Conservation (phyloP, 2,888 invertebrate genomes). For the Folsomia manolachei region DNA sequence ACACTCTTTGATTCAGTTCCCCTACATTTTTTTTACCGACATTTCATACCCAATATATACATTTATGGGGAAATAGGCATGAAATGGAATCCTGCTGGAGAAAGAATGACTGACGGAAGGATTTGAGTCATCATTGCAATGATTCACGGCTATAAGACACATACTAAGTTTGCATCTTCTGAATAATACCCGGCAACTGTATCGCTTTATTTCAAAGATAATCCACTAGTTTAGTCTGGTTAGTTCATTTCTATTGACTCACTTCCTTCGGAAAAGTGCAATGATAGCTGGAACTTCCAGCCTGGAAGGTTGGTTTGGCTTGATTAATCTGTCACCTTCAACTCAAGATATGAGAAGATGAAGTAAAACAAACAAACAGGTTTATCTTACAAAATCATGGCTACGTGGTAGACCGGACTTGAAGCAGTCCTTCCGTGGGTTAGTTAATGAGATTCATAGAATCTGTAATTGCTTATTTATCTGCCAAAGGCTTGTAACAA, state of each 20-base stretch:
- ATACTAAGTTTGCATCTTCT: too few relatives aligned
- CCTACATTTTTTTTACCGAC: neutral
- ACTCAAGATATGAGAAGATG: neutral
- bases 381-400: neutral
- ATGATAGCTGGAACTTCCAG: too few relatives aligned
- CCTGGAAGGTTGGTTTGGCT: too few relatives aligned
- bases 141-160: too few relatives aligned
- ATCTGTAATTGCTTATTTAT: slow-evolving; percentile 22
- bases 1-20: neutral
- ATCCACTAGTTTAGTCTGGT: neutral
- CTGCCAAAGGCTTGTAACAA: slow-evolving; percentile 4
- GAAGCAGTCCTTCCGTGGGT: too few relatives aligned
- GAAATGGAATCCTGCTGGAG: neutral
- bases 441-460: slow-evolving; percentile 14
- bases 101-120: slow-evolving; percentile 12
- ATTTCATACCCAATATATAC: too few relatives aligned
- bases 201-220: too few relatives aligned
- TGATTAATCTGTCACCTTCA: neutral
- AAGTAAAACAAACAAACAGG: neutral
- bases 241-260: neutral
- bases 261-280: neutral
- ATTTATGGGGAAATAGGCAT: neutral
- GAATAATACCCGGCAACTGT: too few relatives aligned
- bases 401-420: too few relatives aligned
- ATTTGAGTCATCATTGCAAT: too few relatives aligned